Conservation (phyloP, 1,140 invertebrate species). For the Pogonomyrmex barbatus region DNA sequence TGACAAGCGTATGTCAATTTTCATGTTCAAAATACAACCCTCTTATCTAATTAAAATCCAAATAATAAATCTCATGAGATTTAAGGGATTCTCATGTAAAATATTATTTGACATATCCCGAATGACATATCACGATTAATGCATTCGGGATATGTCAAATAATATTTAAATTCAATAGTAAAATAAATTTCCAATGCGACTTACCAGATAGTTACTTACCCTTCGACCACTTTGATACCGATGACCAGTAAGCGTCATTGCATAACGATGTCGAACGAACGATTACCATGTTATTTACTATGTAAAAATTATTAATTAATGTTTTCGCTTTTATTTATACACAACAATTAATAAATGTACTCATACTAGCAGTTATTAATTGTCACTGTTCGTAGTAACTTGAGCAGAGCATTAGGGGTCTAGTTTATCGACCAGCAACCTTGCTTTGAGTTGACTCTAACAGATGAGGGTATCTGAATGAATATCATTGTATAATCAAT, state of each 20-base stretch:
- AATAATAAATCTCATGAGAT: neutral
- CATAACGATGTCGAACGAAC: neutral
- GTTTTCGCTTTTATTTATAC: neutral
- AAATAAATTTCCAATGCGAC: conserved; percentile 10
- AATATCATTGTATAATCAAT: too few relatives aligned
- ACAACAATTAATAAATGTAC: neutral
- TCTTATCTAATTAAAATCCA: conserved; percentile 14
- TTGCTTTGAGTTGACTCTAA: conserved; percentile 6
- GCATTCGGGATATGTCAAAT: neutral
- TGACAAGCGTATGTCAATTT: neutral
- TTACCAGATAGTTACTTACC: conserved; percentile 22
- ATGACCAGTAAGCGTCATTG: conserved; percentile 23
- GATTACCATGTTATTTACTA: neutral
- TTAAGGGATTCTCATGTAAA: neutral
- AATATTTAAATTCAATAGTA: neutral
- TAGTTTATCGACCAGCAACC: conserved; percentile 44
- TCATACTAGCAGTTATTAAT: conserved; percentile 22
- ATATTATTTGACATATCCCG: neutral
- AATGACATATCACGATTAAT: conserved; percentile 21
- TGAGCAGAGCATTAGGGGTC: neutral
- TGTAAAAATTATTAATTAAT: conserved; percentile 16
- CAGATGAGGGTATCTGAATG: neutral
- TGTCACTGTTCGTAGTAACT: neutral
- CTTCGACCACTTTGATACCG: neutral
- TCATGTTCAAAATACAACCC: neutral